Base-by-base conservation (phyloP, 2,113 vertebrate genomes). In the Podarcis raffonei region DNA sequence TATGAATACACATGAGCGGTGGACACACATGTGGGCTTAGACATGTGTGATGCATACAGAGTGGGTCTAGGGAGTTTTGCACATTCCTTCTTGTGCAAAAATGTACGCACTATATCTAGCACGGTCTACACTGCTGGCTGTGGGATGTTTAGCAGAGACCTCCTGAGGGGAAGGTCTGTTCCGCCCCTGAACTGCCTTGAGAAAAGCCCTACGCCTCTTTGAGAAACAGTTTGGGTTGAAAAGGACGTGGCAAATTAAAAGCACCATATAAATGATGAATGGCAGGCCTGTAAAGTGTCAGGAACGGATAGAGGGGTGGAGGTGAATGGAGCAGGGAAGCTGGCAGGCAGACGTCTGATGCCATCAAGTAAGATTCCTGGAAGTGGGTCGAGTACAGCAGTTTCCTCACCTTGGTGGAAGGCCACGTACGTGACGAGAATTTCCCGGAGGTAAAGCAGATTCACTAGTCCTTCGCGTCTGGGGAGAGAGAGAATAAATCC, bases 361-460 rank as follows among this genome's bases (percentile, higher is more conserved):
- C 32, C 72, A 48, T 27, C 87, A 66, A 37, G 12, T 42, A 71
- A 48, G n/a, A 48, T 88, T 88, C 81, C 87, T 68, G 81, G 81
- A 84, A 89, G 62, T 39, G 32, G 78, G 86, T 37, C 69, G 18
- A 3, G 74, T 30, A 25, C 25, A 12, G 32, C 1, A 27, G 62
- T 30, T 75, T 72, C 13, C 82, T 94, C 95, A 97, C 97, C 97
- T 96, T 96, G 98, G 93, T 98, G 97, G 91, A 97, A 98, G 88
- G 97, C 97, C 85, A 97, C 97, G 69, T 96, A 98, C 5, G 97
- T 98, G 94, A 98, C 96, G 69, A 98, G 97, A 90, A 98, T 97
- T n/a, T 98, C 96, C 92, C 97, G 95, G 84, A 98, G 89, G 79
- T 97, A 96, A 91, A 98, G 92, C 35, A 98, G 96, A 86, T 97